Evolutionary conservation across 1,140 invertebrate genomes (phyloP).

Genomic region (Pseudachorutes palmiensis): DNA sequence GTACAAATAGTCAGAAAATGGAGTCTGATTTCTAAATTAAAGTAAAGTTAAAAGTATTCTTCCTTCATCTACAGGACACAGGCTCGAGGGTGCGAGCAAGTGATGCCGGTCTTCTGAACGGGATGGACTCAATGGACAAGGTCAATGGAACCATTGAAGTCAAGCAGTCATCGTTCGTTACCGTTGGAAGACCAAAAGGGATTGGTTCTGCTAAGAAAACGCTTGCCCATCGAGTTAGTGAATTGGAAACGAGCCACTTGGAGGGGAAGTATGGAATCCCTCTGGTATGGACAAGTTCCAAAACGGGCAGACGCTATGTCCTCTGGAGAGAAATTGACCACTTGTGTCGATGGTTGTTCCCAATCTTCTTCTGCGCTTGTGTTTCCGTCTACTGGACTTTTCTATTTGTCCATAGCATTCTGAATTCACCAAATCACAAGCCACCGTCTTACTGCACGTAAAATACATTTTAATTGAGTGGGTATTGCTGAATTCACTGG

Average conservation of each 20-base stretch:
- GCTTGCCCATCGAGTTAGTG: background rate
- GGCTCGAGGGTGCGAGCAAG: background rate
- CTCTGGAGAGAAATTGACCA: conserved; percentile 61
- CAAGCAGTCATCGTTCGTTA: background rate
- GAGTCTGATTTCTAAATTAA: background rate
- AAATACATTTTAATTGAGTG: background rate
- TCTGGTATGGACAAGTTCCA: conserved; percentile 52
- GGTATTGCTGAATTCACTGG: no score
- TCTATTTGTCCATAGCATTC: conserved; percentile 15
- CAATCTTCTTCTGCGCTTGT: conserved; percentile 62
- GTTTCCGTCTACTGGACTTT: conserved; percentile 62
- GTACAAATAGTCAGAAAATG: background rate
- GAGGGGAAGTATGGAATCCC: background rate
- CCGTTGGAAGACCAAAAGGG: background rate
- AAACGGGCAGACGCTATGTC: conserved; percentile 56
- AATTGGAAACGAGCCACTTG: background rate
- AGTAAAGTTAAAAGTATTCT: background rate
- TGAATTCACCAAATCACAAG: conserved; percentile 4
- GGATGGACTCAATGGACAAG: background rate
- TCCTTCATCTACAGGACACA: background rate
- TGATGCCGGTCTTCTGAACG: background rate
- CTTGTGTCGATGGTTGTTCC: conserved; percentile 60
- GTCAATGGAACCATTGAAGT: background rate
- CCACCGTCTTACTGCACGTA: background rate
- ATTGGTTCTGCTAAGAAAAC: background rate